Percentiles rank a stretch among this genome's conserved stretches.
Conservation (phyloP, 2,888 invertebrate species). For the Aricia artaxerxes region DNA sequence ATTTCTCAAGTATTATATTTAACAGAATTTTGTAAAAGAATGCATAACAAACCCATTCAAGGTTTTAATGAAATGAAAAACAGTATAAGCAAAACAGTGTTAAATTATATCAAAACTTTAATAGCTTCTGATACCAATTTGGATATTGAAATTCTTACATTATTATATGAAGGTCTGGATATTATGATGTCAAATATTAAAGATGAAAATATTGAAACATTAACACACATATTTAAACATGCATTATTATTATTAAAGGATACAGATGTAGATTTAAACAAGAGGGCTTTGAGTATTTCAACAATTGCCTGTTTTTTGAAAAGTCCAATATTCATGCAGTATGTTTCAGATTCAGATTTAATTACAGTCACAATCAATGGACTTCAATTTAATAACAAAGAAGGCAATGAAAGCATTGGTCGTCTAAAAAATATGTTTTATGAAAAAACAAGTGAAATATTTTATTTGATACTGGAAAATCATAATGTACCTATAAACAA, state of each 20-base stretch:
- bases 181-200: conserved; percentile 41
- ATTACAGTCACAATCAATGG: conserved; percentile 48
- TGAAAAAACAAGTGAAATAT: conserved; percentile 61
- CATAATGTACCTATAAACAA: conserved; percentile 41
- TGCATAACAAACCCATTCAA: conserved; percentile 40
- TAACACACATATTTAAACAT: conserved; percentile 55
- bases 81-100: conserved; percentile 50
- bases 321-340: conserved; percentile 48
- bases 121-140: conserved; percentile 51
- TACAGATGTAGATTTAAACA: conserved; percentile 50
- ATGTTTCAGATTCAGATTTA: conserved; percentile 51
- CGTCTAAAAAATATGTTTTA: conserved; percentile 60
- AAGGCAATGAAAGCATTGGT: conserved; percentile 54
- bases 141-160: conserved; percentile 49
- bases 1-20: conserved; percentile 56
- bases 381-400: conserved; percentile 44
- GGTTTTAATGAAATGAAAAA: conserved; percentile 44
- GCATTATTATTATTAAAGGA: conserved; percentile 53
- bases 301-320: conserved; percentile 50
- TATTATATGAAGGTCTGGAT: conserved; percentile 48
- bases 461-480: conserved; percentile 48
- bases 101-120: conserved; percentile 53
- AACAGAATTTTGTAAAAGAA: conserved; percentile 50
- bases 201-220: conserved; percentile 45
- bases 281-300: conserved; percentile 53